Evolutionary conservation across 2,888 invertebrate species (phyloP).

Genomic region (Leistus spinibarbis): DNA sequence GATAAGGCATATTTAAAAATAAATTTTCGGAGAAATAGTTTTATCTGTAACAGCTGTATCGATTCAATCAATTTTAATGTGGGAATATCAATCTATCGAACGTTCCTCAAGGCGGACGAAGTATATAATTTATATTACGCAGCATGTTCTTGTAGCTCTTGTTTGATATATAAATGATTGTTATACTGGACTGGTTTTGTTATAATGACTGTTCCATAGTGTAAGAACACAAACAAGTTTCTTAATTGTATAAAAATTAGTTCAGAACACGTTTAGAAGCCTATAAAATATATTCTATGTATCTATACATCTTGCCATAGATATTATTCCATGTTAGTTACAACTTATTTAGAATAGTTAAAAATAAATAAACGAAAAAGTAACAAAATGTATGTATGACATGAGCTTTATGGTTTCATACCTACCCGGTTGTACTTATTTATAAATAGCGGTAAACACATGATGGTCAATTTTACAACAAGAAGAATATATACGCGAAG

Average conservation of each 20-base stretch:
- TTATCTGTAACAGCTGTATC: not conserved
- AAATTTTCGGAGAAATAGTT: not conserved
- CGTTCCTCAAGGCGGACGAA: not conserved
- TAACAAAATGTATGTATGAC: too few relatives aligned
- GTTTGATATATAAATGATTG: constrained; percentile 16
- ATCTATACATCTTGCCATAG: too few relatives aligned
- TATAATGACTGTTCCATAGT: not conserved
- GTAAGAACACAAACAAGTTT: constrained; percentile 7
- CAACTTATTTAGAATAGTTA: too few relatives aligned
- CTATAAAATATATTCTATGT: not conserved
- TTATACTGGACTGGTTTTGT: not conserved
- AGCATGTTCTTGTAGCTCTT: constrained; percentile 1
- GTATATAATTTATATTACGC: constrained; percentile 20
- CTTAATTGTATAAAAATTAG: constrained; percentile 27
- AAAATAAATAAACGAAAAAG: too few relatives aligned
- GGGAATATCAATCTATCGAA: not conserved
- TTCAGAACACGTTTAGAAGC: constrained; percentile 17
- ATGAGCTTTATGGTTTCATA: not conserved
- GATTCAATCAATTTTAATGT: constrained; percentile 3
- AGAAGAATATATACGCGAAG: not conserved
- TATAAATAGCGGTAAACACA: not conserved
- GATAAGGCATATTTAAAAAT: not conserved
- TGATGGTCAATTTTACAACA: not conserved
- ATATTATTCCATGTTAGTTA: too few relatives aligned
- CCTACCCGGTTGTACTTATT: not conserved